Evolutionary conservation across 1,140 invertebrate genomes (phyloP), one percentile per base, ranked within the genome.

Genomic region (Drosophila ficusphila): DNA sequence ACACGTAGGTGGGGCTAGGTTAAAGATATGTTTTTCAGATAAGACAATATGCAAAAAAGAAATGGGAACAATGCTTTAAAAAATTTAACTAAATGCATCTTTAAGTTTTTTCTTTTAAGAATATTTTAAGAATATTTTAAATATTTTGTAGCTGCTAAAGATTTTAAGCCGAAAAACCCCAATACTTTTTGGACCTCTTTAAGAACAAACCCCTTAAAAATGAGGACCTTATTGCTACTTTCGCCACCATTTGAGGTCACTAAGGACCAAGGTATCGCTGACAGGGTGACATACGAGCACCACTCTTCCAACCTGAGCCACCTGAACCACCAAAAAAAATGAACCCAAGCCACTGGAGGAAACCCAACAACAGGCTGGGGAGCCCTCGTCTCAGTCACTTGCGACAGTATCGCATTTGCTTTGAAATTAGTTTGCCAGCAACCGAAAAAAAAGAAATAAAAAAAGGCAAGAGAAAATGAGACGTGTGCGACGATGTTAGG

Each of bases 351-450:
- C 56, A 38, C 31, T 39, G 23, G 46, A 42, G 64, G 61, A 68
- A 68, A 67, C 64, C 62, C 60, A 68, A 67, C 64, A 68, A 67
- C 64, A 38, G 61, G 61, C 64, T 27, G 64, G 64, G 64, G 64
- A 67, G 36, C 41, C 52, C 21, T 62, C 60, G 61, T 52, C 46
- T 33, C 68, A 44, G 48, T 52, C 48, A 72, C 38, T 44, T 54
- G 46, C 68, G 61, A 52, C 41, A 70, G 57, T 73, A 75, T 64
- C 62, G 65, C 77, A 76, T 76, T 81, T 58, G 74, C 79, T 78
- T 75, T 71, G 64, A 83, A 83, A 83, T 83, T 85, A 75, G 70
- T 79, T 75, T 57, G 60, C 64, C 47, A 33, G 27, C 44, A 21
- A 47, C 18, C 6, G 23, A 65, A 51, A 41, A 21, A 21, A 5